Evolutionary conservation across 2,113 vertebrate species (phyloP), one percentile per base, ranked within the genome.

Genomic region (Oriolus oriolus): DNA sequence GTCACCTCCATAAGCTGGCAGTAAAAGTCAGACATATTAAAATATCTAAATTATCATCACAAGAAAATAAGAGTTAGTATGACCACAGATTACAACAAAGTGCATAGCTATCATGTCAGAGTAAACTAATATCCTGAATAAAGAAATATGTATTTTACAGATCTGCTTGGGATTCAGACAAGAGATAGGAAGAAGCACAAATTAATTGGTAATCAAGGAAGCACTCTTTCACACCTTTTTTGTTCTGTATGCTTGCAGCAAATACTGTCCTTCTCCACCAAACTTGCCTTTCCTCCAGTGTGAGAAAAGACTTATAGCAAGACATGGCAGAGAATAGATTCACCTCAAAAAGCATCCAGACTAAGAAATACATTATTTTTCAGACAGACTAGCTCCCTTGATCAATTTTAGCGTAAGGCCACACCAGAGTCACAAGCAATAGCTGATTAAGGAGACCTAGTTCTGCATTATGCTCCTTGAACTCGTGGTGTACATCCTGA

Each of bases 1-100:
- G 99, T 99, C 93, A 99, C 99, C 96, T 99, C 99, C 97, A 99
- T 99, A 95, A 99, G 98, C 99, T 99, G 82, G 54, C 60, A 95
- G 97, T 68, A 91, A 64, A 63, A 84, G 57, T 97, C 66, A 96
- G 27, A 86, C 61, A 94, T 31, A 39, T 94, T 93, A 95, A 81
- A 78, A 87, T 18, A 52, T 10, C 30, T 9, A 45, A 66, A 85
- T 68, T 60, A 90, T 37, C 54, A 78, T 50, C 16, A 37, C 21
- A 81, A 92, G 53, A 89, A 85, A 50, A 6, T 56, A 84, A 70
- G 39, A 92, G 39, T 59, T 56, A 81, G 30, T 27, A 82, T 22
- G 33, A 87, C 23, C 80, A 59, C 4, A 89, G 54, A 82, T 60
- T 54, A 27, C 14, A 71, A 50, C 8, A 7, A 83, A 35, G 14